Evolutionary conservation across 2,888 invertebrate species (phyloP).

Genomic region (Leptothorax acervorum): DNA sequence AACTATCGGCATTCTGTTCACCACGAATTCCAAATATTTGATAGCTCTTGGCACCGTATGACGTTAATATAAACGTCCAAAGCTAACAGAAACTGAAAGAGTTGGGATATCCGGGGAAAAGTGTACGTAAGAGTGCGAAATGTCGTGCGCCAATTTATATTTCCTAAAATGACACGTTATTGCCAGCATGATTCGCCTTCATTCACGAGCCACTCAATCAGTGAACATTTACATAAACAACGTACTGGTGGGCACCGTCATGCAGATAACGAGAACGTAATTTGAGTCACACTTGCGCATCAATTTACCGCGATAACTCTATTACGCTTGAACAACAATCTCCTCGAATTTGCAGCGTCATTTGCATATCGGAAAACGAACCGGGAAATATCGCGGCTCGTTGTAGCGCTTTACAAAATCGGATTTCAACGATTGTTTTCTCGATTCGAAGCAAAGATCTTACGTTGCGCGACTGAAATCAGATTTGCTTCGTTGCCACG

Average conservation of each 20-base stretch:
- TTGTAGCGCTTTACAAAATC: constrained; percentile 3
- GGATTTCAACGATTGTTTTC: not conserved
- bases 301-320: constrained; percentile 9
- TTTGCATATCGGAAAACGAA: not conserved
- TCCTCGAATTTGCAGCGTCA: not conserved
- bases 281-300: constrained; percentile 5
- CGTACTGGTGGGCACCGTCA: not conserved
- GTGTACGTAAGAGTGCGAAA: not conserved
- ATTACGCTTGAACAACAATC: constrained; percentile 12
- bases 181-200: not conserved
- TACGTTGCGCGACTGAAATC: not conserved
- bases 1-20: not conserved
- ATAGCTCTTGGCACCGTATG: not conserved
- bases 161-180: not conserved
- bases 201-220: constrained; percentile 9
- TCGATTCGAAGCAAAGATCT: not conserved
- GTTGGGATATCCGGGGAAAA: not conserved
- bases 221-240: constrained; percentile 4
- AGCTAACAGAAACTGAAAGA: not conserved
- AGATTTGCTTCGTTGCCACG: not conserved
- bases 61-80: not conserved
- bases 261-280: constrained; percentile 12
- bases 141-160: not conserved
- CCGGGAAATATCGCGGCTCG: not conserved
- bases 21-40: not conserved